Percentiles rank a stretch among this genome's conserved stretches.
phyloP scores from a whole-genome alignment of 2,113 vertebrate species.

The Macaca fascicularis region T2T-MFA8v1.1 NC_088384.1:111952501-111953000 shows the following conservation, averaged over 20 bases:
- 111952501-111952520: neutral
- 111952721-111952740: neutral
- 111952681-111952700: neutral
- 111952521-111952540: neutral
- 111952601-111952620: accelerated
- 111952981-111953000: accelerated
- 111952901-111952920: neutral
- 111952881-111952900: neutral
- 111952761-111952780: neutral
- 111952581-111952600: neutral
- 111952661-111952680: neutral
- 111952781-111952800: neutral
- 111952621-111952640: neutral
- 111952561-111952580: too few species aligned
- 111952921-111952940: too few species aligned
- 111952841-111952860: neutral
- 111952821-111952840: neutral
- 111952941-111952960: accelerated
- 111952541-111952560: neutral
- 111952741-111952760: neutral
- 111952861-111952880: neutral
- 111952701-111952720: neutral
- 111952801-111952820: neutral
- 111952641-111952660: neutral
- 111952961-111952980: neutral